These are phyloP conservation scores for Meloidogyne hapla DNA, from an alignment of 1,140 invertebrate species.

Conservation along the genomic window DNA sequence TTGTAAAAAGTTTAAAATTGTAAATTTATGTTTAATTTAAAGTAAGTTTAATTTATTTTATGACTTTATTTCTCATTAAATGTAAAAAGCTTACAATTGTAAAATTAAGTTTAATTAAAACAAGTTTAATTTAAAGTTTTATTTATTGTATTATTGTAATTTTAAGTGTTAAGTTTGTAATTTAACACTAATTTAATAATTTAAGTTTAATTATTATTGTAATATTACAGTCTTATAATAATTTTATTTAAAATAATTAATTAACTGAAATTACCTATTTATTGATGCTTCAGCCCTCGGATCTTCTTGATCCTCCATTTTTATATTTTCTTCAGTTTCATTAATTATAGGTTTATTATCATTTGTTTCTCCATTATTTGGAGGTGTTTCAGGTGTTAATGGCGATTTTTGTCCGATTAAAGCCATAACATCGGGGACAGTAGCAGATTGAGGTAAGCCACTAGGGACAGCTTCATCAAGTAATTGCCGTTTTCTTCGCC, in stretches of 20 bases:
- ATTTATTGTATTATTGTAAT: no score
- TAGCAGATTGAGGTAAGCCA: background rate
- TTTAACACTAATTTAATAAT: no score
- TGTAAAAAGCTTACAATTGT: no score
- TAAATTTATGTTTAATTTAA: no score
- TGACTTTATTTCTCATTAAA: no score
- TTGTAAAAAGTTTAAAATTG: background rate
- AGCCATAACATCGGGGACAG: background rate
- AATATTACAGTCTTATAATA: no score
- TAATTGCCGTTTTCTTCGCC: background rate
- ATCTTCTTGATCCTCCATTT: background rate
- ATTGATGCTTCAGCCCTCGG: background rate
- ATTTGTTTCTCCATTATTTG: background rate
- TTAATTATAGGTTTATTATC: background rate
- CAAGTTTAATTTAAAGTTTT: no score
- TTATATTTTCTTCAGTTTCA: background rate
- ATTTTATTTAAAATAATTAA: background rate
- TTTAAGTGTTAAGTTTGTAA: no score
- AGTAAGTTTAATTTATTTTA: no score
- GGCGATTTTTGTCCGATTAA: background rate
- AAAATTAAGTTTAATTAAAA: no score
- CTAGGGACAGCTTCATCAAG: background rate
- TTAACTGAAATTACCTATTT: background rate
- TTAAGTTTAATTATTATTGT: no score
- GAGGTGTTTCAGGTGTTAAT: background rate